Evolutionary conservation across 2,113 vertebrate genomes (phyloP).

Genomic region (Vidua macroura): DNA sequence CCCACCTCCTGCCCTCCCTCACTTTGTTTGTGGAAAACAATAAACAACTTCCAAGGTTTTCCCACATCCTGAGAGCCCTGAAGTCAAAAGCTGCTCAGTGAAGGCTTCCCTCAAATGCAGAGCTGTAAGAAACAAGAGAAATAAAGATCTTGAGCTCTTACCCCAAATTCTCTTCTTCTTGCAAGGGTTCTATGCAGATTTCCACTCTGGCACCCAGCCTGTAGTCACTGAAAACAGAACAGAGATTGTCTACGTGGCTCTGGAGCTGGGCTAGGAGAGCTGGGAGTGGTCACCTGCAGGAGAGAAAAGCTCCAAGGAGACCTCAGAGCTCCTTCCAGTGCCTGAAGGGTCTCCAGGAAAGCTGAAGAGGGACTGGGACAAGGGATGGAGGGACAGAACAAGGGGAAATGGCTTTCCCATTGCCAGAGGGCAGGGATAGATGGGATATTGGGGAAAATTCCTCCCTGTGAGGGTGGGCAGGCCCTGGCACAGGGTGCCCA

Average conservation of each 20-base stretch:
- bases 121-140: neutral
- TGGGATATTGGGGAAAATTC: neutral
- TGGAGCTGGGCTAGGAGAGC: neutral
- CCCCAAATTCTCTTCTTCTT: conserved; percentile 85
- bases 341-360: neutral
- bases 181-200: conserved; percentile 84
- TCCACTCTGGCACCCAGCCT: conserved; percentile 72
- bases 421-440: rapidly evolving
- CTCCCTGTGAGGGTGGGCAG: rapidly evolving
- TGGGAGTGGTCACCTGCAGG: neutral
- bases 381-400: neutral
- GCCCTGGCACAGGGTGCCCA: neutral
- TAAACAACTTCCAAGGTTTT: neutral
- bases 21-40: neutral
- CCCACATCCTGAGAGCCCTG: neutral
- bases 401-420: neutral
- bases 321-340: rapidly evolving
- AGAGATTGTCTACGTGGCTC: neutral
- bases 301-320: neutral
- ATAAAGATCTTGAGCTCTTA: conserved; percentile 51
- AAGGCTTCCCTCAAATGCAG: neutral
- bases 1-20: neutral
- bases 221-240: conserved; percentile 64
- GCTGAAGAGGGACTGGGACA: neutral
- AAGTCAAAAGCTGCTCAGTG: neutral